A percentile compares a stretch with the other conserved stretches of the same genome.
Conservation (phyloP, 1,140 invertebrate genomes). For the Saccostrea cuccullata region DNA sequence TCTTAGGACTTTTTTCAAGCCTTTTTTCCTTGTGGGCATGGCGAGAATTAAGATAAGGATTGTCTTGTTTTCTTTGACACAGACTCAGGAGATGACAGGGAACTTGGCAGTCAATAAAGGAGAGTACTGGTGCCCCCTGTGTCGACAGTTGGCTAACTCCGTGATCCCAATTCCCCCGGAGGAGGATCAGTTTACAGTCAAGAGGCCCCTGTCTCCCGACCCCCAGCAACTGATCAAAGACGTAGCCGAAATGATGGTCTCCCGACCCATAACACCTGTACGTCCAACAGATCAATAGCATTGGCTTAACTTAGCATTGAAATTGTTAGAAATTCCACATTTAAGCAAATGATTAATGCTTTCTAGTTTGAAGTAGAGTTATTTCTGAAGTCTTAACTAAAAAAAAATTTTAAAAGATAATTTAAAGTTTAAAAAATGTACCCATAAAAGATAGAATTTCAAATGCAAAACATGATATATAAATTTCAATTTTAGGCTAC, state of each 20-base stretch:
- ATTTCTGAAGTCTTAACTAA: too few relatives aligned
- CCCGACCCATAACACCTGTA: constrained; percentile 64
- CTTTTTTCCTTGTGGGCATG: too few relatives aligned
- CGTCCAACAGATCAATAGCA: constrained; percentile 41
- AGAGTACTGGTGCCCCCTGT: constrained; percentile 96
- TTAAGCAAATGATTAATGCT: too few relatives aligned
- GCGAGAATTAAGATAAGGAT: neutral
- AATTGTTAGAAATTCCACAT: too few relatives aligned
- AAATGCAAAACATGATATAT: too few relatives aligned
- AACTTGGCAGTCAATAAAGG: constrained; percentile 82
- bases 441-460: too few relatives aligned
- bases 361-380: too few relatives aligned
- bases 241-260: constrained; percentile 72
- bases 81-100: constrained; percentile 62
- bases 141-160: constrained; percentile 94
- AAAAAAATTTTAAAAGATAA: too few relatives aligned
- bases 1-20: too few relatives aligned
- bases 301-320: too few relatives aligned
- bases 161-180: constrained; percentile 92
- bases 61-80: neutral
- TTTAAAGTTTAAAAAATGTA: too few relatives aligned
- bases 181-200: constrained; percentile 64
- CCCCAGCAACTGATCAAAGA: constrained; percentile 68
- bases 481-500: too few relatives aligned
- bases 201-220: constrained; percentile 64